phyloP scores from a whole-genome alignment of 2,797 vertebrate genomes.

The Halcyon smyrnensis region DNA sequence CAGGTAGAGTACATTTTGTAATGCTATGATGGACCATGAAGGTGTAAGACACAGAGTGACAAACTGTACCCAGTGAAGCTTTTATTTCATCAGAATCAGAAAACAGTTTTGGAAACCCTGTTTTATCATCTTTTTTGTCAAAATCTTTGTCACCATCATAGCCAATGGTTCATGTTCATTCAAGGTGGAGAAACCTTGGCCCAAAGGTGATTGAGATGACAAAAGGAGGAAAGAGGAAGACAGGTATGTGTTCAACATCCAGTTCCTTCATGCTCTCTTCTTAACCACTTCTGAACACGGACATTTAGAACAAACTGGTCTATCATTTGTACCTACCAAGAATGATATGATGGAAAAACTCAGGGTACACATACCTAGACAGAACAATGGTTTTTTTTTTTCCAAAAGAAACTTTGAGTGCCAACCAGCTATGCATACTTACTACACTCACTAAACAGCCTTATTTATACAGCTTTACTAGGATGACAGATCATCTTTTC shows the following conservation, averaged over 20 bases:
- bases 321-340: not conserved
- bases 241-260: not conserved
- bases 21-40: accelerated
- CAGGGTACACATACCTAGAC: not conserved
- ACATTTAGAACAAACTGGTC: not conserved
- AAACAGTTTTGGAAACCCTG: not conserved
- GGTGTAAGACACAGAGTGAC: not conserved
- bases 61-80: not conserved
- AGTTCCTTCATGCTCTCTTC: not conserved
- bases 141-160: not conserved
- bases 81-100: not conserved
- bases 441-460: not conserved
- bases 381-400: not conserved
- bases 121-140: not conserved
- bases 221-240: not conserved
- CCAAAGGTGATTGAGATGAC: not conserved
- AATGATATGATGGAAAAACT: not conserved
- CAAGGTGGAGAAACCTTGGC: not conserved
- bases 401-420: not conserved
- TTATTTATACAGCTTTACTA: not conserved
- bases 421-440: not conserved
- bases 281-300: not conserved
- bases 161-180: not conserved
- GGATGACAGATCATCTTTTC: not conserved
- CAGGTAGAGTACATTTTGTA: not conserved